These are phyloP conservation scores for Montipora capitata DNA, from an alignment of 92 coral and sea anemone genomes.

Conservation along the genomic window DNA sequence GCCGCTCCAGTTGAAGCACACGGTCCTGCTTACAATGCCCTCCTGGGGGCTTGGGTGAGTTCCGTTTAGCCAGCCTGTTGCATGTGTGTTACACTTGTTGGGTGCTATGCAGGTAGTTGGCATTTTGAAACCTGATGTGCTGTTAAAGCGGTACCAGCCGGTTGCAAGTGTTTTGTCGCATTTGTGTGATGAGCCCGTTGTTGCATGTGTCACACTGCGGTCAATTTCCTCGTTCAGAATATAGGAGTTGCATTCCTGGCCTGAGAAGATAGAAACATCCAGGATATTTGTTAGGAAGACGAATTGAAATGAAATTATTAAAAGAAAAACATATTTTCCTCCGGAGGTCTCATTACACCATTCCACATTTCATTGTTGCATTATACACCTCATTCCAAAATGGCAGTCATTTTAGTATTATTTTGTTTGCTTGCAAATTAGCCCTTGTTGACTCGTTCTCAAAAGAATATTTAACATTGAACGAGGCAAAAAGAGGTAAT, in stretches of 20 bases:
- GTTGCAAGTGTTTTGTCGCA: not conserved
- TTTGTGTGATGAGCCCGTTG: not conserved
- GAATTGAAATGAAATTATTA: no score
- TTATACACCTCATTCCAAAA: no score
- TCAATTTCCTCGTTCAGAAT: not conserved
- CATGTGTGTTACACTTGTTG: conserved; percentile 47
- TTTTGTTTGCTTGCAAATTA: no score
- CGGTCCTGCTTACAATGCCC: conserved; percentile 35
- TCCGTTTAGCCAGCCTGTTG: conserved; percentile 65
- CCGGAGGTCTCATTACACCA: no score
- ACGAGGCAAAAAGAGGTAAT: no score
- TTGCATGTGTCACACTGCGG: not conserved
- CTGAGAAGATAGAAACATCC: no score
- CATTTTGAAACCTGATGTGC: not conserved
- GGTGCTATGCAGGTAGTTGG: not conserved
- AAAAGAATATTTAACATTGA: no score
- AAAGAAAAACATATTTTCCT: no score
- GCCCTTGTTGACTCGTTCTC: no score
- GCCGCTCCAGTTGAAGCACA: conserved; percentile 42
- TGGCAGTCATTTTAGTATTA: no score
- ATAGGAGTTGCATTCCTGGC: not conserved
- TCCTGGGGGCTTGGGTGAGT: conserved; percentile 58
- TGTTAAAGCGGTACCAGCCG: not conserved
- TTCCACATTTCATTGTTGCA: no score
- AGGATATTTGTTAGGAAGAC: no score